Conservation (phyloP, 2,113 vertebrate species). For the Phaethornis superciliosus region DNA sequence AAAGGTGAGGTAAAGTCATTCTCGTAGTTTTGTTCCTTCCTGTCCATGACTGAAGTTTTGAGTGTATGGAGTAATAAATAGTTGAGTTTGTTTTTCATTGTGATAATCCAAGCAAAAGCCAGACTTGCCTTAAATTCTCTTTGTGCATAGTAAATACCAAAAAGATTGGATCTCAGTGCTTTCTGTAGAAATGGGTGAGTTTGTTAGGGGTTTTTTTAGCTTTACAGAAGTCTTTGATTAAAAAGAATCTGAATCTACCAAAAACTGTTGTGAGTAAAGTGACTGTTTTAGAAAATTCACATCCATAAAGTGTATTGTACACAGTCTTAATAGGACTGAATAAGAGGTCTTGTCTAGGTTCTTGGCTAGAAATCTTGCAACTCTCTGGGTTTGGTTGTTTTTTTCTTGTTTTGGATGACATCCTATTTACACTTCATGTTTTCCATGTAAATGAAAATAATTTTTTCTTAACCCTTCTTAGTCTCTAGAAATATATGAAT, state of each 20-base stretch:
- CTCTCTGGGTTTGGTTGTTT: neutral
- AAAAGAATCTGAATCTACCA: neutral
- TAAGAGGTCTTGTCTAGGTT: neutral
- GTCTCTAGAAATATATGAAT: neutral
- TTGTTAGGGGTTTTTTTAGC: neutral
- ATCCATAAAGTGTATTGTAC: neutral
- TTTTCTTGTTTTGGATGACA: neutral
- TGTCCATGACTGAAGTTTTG: neutral
- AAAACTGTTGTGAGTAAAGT: neutral
- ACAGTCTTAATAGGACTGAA: neutral
- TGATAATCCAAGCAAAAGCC: neutral
- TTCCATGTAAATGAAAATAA: neutral
- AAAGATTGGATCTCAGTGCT: neutral
- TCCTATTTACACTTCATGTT: neutral
- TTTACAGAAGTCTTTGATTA: neutral
- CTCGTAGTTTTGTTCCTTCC: neutral
- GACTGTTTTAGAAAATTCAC: neutral
- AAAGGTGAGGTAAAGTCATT: constrained; percentile 74
- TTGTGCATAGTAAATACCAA: neutral
- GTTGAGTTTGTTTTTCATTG: neutral
- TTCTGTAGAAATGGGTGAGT: neutral
- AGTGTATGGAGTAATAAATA: neutral
- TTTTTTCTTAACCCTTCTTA: neutral
- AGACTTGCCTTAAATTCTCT: neutral
- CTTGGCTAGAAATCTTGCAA: neutral